Evolutionary conservation across 2,888 invertebrate genomes (phyloP), one percentile per base, ranked within the genome.

Genomic region (Rosalia funebris): DNA sequence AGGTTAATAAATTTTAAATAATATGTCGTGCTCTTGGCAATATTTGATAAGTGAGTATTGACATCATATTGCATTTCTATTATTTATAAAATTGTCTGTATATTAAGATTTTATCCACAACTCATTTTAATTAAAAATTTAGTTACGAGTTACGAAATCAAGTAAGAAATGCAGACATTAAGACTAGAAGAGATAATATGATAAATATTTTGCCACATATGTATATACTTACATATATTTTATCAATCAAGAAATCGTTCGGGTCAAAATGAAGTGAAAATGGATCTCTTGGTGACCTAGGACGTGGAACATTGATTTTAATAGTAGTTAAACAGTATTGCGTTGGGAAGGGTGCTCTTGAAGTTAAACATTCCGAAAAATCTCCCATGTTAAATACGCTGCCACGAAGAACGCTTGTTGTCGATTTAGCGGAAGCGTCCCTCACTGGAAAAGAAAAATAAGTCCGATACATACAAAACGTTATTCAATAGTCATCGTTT

Each of bases 371-470:
- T 71, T 88, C 85, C 66, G 87, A 86, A 69, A 84, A 88, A 74
- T 87, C 84, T 0, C 88, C 88, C 54, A 87, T 77, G 64, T 88
- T 86, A 68, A 82, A 86, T 0, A 82, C 79, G 69, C 83, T 86
- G 0, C 86, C 88, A 41, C 83, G 83, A 0, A 87, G 74, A 3
- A 86, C 75, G 0, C 87, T 87, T 46, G 83, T 81, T 0, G 86
- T 82, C 50, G 84, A 83, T 54, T 86, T 86, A 0, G 86, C 83
- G 25, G 86, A 84, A 0, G 88, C 81, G 67, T 88, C 88, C 86
- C 86, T 86, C 80, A 86, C 88, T 88, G 72, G 53, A 68, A 78
- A 44, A 7, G 19, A 5, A 2, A 14, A 42, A 42, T 17, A n/a
- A n/a, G n/a, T n/a, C n/a, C n/a, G n/a, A n/a, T n/a, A n/a, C n/a